Conservation (phyloP, 2,888 invertebrate genomes). For the Osmoderma eremita region DNA sequence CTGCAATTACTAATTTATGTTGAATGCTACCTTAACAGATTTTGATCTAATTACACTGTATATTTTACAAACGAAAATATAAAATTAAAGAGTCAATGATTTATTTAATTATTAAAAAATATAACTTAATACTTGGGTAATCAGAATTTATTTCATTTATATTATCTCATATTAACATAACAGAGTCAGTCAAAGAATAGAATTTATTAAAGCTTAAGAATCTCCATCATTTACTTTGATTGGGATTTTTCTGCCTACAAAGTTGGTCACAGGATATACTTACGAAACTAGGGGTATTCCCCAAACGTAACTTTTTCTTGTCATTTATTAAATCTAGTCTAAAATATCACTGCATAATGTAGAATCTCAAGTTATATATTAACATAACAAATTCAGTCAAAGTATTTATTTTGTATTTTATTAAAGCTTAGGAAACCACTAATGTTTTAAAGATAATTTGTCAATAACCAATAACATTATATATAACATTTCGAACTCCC, state of each 20-base stretch:
- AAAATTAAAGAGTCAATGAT: too few relatives aligned
- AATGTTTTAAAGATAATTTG: constrained; percentile 26
- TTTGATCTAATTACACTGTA: too few relatives aligned
- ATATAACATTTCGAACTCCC: constrained; percentile 28
- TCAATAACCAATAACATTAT: constrained; percentile 32
- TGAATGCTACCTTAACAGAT: too few relatives aligned
- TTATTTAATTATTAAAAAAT: constrained; percentile 1
- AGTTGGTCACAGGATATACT: constrained; percentile 30
- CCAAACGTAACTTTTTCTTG: constrained; percentile 13
- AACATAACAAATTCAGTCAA: constrained; percentile 33
- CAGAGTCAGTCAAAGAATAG: constrained; percentile 32
- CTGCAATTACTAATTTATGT: too few relatives aligned
- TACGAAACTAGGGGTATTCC: constrained; percentile 19
- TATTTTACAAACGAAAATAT: too few relatives aligned
- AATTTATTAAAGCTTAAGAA: constrained; percentile 31
- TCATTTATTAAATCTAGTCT: constrained; percentile 24
- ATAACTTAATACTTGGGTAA: constrained; percentile 16
- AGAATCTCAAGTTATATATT: constrained; percentile 31
- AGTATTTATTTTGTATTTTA: constrained; percentile 34
- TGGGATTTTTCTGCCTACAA: constrained; percentile 28
- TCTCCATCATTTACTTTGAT: constrained; percentile 21
- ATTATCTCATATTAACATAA: constrained; percentile 27
- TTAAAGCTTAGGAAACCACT: constrained; percentile 38
- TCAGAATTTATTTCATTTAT: constrained; percentile 27
- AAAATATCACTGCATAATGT: constrained; percentile 29